A percentile compares a stretch with the other conserved stretches of the same genome.
Evolutionary conservation across 2,797 vertebrate species (phyloP).

Genomic region (Ceyx erithaca): DNA sequence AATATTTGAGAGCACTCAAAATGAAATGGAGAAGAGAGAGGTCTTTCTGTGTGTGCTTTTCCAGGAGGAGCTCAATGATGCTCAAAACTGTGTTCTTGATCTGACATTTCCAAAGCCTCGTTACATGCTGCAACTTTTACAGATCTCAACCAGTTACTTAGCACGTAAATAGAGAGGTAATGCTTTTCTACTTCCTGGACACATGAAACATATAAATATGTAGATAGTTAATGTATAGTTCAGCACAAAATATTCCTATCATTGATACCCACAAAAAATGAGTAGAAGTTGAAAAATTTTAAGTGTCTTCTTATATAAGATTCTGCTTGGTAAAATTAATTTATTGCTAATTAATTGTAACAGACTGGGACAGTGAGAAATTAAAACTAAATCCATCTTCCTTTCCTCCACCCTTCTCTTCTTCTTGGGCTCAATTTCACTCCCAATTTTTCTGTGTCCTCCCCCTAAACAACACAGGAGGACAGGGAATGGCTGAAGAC

Average conservation of each 20-base stretch:
- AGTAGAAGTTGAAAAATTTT: background rate
- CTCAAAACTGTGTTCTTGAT: background rate
- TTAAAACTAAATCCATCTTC: background rate
- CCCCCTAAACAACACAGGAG: background rate
- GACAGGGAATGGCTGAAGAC: background rate
- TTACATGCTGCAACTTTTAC: background rate
- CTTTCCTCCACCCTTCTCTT: background rate
- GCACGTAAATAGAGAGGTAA: background rate
- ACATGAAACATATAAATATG: background rate
- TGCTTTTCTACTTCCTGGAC: background rate
- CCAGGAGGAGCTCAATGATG: background rate
- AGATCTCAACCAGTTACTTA: background rate
- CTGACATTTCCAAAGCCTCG: background rate
- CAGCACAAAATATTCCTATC: background rate
- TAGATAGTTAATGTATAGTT: background rate
- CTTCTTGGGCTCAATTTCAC: background rate
- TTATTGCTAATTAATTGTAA: background rate
- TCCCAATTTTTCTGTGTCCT: background rate
- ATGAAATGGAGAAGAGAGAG: background rate
- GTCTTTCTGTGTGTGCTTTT: background rate
- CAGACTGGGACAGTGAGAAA: background rate
- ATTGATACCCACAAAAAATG: rapidly evolving
- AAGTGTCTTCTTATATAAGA: background rate
- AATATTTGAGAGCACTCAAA: background rate
- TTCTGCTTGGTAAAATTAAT: background rate